A percentile compares a stretch with the other conserved stretches of the same genome.
phyloP scores from a whole-genome alignment of 2,113 vertebrate species.

The Corythoichthys haematopterus region DNA sequence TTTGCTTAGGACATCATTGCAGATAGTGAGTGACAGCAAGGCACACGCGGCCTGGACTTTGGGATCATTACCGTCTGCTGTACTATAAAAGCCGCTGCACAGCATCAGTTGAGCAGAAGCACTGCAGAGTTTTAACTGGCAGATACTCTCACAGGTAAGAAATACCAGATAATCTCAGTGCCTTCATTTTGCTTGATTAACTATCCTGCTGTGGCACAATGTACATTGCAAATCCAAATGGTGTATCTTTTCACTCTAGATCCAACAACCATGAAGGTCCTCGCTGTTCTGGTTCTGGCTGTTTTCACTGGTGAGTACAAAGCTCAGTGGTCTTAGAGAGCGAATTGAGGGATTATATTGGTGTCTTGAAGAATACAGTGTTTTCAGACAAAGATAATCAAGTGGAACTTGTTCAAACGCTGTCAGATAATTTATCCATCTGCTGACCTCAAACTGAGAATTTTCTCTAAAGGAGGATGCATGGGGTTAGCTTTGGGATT shows the following conservation, averaged over 20 bases:
- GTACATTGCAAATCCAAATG: slow-evolving; percentile 2
- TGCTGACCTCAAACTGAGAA: neutral
- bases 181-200: neutral
- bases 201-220: neutral
- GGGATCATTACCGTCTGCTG: slow-evolving; percentile 41
- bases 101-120: slow-evolving; percentile 25
- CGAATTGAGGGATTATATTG: neutral
- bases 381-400: neutral
- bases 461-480: neutral
- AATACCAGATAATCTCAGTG: neutral
- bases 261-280: slow-evolving; percentile 62
- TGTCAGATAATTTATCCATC: neutral
- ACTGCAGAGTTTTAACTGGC: slow-evolving; percentile 31
- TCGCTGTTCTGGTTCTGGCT: slow-evolving; percentile 52
- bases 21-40: slow-evolving; percentile 47
- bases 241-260: neutral
- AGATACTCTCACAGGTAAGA: slow-evolving; percentile 44
- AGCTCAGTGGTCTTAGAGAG: neutral
- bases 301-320: slow-evolving; percentile 58
- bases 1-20: slow-evolving; percentile 23
- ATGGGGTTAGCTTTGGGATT: neutral
- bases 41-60: slow-evolving; percentile 62
- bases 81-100: slow-evolving; percentile 57
- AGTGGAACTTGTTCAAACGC: neutral
- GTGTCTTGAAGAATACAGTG: neutral